phyloP scores from a whole-genome alignment of 2,888 invertebrate genomes.

The Steinernema scapterisci region DNA sequence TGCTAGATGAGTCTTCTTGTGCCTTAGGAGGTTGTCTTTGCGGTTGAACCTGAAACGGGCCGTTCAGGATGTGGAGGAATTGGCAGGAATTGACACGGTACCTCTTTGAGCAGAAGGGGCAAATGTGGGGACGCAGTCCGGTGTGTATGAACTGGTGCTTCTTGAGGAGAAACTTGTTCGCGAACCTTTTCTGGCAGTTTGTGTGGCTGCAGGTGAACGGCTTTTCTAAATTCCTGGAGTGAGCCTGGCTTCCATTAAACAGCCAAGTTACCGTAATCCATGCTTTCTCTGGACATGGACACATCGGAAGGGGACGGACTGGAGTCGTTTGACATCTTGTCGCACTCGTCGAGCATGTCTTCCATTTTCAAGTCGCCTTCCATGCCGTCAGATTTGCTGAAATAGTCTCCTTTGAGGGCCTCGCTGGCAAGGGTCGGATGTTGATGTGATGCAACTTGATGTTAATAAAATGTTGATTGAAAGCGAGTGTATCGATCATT shows the following conservation, averaged over 20 bases:
- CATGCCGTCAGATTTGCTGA: background rate
- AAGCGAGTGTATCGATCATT: background rate
- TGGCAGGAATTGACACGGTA: conserved; percentile 38
- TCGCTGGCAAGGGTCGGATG: no score
- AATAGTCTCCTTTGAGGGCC: no score
- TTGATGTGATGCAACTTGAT: no score
- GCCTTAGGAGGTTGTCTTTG: conserved; percentile 67
- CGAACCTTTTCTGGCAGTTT: conserved; percentile 65
- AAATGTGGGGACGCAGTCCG: conserved; percentile 65
- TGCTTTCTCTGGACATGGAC: conserved; percentile 27
- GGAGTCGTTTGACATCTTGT: conserved; percentile 40
- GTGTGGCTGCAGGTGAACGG: conserved; percentile 60
- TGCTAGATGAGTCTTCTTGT: conserved; percentile 64
- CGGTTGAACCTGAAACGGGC: conserved; percentile 64
- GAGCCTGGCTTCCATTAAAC: conserved; percentile 19
- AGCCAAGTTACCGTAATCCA: conserved; percentile 2
- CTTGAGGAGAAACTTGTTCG: conserved; percentile 67
- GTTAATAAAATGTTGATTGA: background rate
- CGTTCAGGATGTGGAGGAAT: background rate
- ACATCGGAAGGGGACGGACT: conserved; percentile 44
- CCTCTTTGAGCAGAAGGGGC: conserved; percentile 65
- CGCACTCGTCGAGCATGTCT: conserved; percentile 35
- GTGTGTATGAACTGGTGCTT: conserved; percentile 68
- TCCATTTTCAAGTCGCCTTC: conserved; percentile 33
- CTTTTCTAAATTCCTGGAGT: conserved; percentile 51